Base-by-base conservation (phyloP, 2,113 vertebrate species). In the Nerophis ophidion region DNA sequence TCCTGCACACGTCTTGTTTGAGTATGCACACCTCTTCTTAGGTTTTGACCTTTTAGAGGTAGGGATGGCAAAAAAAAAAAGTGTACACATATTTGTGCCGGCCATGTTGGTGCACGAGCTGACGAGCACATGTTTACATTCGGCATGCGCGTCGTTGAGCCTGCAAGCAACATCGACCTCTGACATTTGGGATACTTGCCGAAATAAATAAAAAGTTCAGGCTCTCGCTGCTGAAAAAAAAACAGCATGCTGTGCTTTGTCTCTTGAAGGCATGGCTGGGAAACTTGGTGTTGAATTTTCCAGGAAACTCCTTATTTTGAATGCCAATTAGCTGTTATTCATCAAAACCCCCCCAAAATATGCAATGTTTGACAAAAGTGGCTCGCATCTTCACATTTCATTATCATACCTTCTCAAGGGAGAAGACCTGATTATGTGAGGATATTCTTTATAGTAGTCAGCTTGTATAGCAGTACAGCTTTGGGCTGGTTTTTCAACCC, bases 251-350 rank as follows among this genome's bases (percentile, higher is more conserved):
- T 57, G 48, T 44, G 65, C 66, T 61, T 61, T 45, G 35, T 69
- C 71, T 82, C 59, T 61, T 61, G 67, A 65, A 66, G 63, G 47
- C 74, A 57, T 48, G 64, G 61, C 68, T 65, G 52, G 14, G 14
- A 36, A 42, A 74, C 72, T 26, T 66, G 72, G 66, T 66, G 63
- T 82, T 70, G 42, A 52, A 60, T 60, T 74, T 70, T 78, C 55
- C 57, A 35, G 61, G 52, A 50, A 75, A 15, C 66, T 46, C 56
- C 35, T 55, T 44, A 38, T 36, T 48, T 16, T 17, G 8, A 76
- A 78, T 73, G 75, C 60, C 80, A 82, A 84, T 86, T 84, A 84
- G 65, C 56, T 76, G 0, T 57, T 57, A 77, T 79, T 78, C 5
- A 38, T 38, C 36, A 38, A 77, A 79, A n/a, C n/a, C 47, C 4